Evolutionary conservation across 2,797 vertebrate species (phyloP), one percentile per base, ranked within the genome.

Genomic region (Lepus oiostolus): DNA sequence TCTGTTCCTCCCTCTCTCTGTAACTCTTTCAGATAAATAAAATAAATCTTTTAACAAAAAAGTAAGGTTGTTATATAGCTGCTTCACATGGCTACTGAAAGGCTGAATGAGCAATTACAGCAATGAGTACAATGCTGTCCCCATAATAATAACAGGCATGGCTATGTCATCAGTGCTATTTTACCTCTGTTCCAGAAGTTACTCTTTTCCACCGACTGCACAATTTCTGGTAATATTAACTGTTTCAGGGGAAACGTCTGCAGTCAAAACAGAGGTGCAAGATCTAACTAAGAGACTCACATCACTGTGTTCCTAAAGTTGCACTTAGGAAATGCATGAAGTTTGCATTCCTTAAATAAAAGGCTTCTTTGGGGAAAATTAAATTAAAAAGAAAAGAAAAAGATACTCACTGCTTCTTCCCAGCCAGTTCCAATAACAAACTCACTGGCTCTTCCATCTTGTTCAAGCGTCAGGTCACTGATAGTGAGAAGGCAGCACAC

Each of bases 361-460:
- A 47, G 42, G 42, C 8, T 47, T 47, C 42, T 47, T 47, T 47
- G 42, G 42, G 42, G 42, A 9, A 47, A 47, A 47, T 47, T 2
- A 47, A 47, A 47, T 47, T 47, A 9, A 47, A 47, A 47, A 42
- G 42, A 47, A 47, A 35, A 35, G 35, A 47, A 58, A 74, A 82
- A 38, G 84, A 90, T 85, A 99, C 99, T 99, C 95, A 99, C 99
- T 62, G 99, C 98, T 88, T 99, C 98, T 80, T 99, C 99, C 99
- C 98, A 99, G 62, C 98, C 98, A n/a, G 97, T 97, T 84, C 98
- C 97, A 68, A 97, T 97, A 3, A 96, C 82, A 94, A 93, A 97
- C 80, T 98, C 98, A 0, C 92, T 58, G 0, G 96, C 96, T 90
- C 98, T 98, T 91, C 96, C 93, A 1, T 97, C 98, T 68, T 97